A percentile compares a stretch with the other conserved stretches of the same genome.
Evolutionary conservation across 1,140 invertebrate species (phyloP).

Genomic region (Papilio polytes): DNA sequence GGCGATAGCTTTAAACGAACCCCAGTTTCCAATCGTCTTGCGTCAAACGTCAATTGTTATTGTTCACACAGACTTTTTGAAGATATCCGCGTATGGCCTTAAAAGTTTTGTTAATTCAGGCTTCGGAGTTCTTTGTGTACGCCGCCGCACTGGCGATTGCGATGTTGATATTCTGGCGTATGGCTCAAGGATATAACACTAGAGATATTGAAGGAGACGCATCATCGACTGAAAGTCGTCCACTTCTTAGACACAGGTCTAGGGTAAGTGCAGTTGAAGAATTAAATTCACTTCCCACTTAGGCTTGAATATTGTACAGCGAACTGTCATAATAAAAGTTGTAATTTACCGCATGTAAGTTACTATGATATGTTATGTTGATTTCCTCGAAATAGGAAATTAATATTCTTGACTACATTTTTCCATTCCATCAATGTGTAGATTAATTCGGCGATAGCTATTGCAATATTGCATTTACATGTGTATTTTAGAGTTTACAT

Average conservation of each 20-base stretch:
- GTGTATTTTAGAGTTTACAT: background rate
- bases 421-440: background rate
- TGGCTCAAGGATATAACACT: conserved; percentile 65
- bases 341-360: background rate
- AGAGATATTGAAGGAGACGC: conserved; percentile 69
- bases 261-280: conserved; percentile 53
- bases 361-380: no score
- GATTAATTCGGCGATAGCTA: background rate
- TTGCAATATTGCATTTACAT: background rate
- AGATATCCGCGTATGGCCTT: background rate
- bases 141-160: conserved; percentile 61
- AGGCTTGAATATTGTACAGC: background rate
- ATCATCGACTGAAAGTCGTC: conserved; percentile 71
- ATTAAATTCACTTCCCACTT: background rate
- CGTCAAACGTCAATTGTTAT: no score
- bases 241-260: conserved; percentile 65
- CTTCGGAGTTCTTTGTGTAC: conserved; percentile 75
- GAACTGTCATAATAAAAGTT: background rate
- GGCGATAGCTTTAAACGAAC: no score
- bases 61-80: background rate
- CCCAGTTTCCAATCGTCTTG: no score
- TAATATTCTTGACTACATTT: background rate
- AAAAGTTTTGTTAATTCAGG: conserved; percentile 49
- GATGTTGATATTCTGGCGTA: conserved; percentile 71
- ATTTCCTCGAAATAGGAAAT: background rate